phyloP scores from a whole-genome alignment of 1,140 invertebrate species.

The Drosophila sulfurigaster region DNA sequence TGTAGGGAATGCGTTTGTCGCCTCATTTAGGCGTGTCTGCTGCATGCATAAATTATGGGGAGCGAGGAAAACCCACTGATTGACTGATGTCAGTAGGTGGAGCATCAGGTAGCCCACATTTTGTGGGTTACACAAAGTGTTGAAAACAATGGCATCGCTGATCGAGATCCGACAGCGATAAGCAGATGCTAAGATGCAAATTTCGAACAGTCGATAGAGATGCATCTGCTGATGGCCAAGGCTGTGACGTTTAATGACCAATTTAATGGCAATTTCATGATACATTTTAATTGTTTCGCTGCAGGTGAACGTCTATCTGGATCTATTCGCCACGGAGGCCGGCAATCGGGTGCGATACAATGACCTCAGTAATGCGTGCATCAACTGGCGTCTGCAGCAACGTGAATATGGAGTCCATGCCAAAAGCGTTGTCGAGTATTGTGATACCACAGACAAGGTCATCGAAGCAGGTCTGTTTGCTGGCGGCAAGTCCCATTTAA shows the following conservation, averaged over 20 bases:
- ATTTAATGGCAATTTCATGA: slow-evolving; percentile 45
- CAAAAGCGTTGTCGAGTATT: slow-evolving; percentile 78
- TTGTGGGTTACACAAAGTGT: slow-evolving; percentile 49
- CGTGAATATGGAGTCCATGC: slow-evolving; percentile 60
- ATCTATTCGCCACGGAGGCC: slow-evolving; percentile 66
- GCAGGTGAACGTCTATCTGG: slow-evolving; percentile 76
- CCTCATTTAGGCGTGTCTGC: slow-evolving; percentile 25
- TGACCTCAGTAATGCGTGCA: slow-evolving; percentile 65
- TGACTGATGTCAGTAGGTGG: slow-evolving; percentile 51
- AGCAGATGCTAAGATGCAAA: slow-evolving; percentile 39
- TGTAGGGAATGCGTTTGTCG: not conserved
- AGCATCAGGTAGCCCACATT: slow-evolving; percentile 49
- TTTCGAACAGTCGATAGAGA: slow-evolving; percentile 28
- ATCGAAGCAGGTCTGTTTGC: slow-evolving; percentile 56
- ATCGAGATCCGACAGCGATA: slow-evolving; percentile 2
- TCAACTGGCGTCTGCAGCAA: slow-evolving; percentile 70
- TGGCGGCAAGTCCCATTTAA: not conserved
- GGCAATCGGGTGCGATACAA: slow-evolving; percentile 64
- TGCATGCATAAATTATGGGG: slow-evolving; percentile 26
- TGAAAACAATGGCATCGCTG: slow-evolving; percentile 13
- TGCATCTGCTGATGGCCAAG: slow-evolving; percentile 68
- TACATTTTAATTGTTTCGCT: slow-evolving; percentile 22
- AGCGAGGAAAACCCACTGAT: slow-evolving; percentile 45
- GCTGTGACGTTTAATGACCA: slow-evolving; percentile 35
- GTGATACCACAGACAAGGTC: slow-evolving; percentile 55